These are phyloP conservation scores for Protomyctophum bolini DNA, from an alignment of 2,113 vertebrate species.

Conservation along the genomic window DNA sequence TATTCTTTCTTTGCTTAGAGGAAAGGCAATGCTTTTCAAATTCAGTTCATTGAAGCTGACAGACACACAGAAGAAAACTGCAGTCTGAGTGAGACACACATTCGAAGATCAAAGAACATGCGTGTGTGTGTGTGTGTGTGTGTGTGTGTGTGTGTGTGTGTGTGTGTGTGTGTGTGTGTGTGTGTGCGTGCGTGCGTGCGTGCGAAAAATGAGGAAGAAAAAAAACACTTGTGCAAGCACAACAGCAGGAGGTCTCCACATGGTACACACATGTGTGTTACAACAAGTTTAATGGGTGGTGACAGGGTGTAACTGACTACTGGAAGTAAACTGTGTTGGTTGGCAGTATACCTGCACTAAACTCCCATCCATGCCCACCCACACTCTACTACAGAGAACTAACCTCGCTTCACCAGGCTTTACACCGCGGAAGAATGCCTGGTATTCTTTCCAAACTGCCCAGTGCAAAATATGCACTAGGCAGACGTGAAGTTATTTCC, in stretches of 20 bases:
- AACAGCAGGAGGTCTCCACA: constrained; percentile 24
- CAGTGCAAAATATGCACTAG: too few species aligned
- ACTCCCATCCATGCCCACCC: constrained; percentile 41
- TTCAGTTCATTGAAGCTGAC: constrained; percentile 56
- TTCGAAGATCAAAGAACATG: constrained; percentile 59
- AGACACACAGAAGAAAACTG: constrained; percentile 45
- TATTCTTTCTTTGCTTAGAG: constrained; percentile 56
- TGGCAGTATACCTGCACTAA: constrained; percentile 49
- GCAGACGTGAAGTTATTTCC: too few species aligned
- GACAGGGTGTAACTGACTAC: too few species aligned
- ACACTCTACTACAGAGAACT: neutral
- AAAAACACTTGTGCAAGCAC: constrained; percentile 11
- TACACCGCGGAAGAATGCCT: too few species aligned
- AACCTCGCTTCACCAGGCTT: too few species aligned
- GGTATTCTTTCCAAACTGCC: too few species aligned
- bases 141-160: constrained; percentile 8
- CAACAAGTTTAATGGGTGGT: constrained; percentile 26
- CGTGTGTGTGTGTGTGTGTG: constrained; percentile 31
- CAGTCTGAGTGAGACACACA: constrained; percentile 54
- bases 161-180: constrained; percentile 8
- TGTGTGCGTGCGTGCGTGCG: constrained; percentile 7
- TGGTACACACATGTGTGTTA: constrained; percentile 19
- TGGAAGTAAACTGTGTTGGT: constrained; percentile 39
- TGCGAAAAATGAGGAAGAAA: constrained; percentile 28
- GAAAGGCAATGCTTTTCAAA: constrained; percentile 62